Conservation (phyloP, 2,888 invertebrate genomes). For the Gastracanthus pulcherrimus region DNA sequence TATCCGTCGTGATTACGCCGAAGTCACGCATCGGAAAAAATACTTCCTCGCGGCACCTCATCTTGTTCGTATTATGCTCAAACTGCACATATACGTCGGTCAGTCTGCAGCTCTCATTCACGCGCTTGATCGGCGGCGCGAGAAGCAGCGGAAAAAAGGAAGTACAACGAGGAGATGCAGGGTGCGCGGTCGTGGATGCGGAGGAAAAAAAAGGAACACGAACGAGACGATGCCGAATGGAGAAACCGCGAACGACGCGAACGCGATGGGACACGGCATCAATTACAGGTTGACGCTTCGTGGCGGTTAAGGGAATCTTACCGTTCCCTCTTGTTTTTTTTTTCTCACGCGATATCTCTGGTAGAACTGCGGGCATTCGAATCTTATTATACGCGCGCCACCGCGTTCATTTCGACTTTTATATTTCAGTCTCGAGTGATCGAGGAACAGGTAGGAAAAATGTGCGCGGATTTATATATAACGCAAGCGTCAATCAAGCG, state of each 20-base stretch:
- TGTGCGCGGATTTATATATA: too few relatives aligned
- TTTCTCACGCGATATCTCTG: not conserved
- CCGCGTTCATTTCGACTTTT: too few relatives aligned
- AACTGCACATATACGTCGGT: too few relatives aligned
- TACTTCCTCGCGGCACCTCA: not conserved
- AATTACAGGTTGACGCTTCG: conserved; percentile 37
- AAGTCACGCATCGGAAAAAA: conserved; percentile 29
- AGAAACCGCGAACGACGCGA: not conserved
- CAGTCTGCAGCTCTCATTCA: too few relatives aligned
- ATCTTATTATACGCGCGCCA: not conserved
- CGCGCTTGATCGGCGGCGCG: not conserved
- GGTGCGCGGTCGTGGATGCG: not conserved
- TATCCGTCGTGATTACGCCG: too few relatives aligned
- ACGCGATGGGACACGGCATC: not conserved
- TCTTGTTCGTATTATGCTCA: conserved; percentile 15
- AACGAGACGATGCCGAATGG: too few relatives aligned
- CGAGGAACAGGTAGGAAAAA: too few relatives aligned
- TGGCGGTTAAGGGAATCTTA: too few relatives aligned
- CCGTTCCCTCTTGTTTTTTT: not conserved
- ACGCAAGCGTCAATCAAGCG: too few relatives aligned
- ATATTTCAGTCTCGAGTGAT: too few relatives aligned
- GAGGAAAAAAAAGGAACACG: too few relatives aligned
- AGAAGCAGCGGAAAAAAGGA: not conserved
- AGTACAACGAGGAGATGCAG: too few relatives aligned
- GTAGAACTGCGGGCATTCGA: not conserved